Conservation (phyloP, 2,113 vertebrate genomes). For the Gnathochromis pfefferi region DNA sequence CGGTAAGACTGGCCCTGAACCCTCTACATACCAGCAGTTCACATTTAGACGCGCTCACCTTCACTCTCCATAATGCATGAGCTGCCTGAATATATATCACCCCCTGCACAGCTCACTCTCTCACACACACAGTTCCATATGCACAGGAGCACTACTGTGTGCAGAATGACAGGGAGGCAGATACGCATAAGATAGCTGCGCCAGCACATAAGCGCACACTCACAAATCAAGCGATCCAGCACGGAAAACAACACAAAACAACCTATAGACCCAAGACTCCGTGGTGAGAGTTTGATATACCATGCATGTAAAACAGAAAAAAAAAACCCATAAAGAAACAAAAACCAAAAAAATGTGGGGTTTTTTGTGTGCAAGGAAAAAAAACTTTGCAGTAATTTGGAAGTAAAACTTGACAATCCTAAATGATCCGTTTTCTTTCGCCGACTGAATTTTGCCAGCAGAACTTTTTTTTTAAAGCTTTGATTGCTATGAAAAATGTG, state of each 20-base stretch:
- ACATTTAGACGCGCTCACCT: constrained; percentile 62
- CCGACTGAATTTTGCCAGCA: not conserved
- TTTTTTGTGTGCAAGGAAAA: not conserved
- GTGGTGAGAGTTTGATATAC: not conserved
- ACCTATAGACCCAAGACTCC: not conserved
- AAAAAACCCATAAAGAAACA: not conserved
- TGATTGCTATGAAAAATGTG: constrained; percentile 23
- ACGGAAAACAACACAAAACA: not conserved
- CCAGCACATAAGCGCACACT: not conserved
- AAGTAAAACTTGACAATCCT: not conserved
- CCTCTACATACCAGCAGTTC: constrained; percentile 58
- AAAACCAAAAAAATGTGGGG: not conserved
- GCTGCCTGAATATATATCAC: constrained; percentile 57
- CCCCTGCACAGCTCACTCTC: constrained; percentile 12
- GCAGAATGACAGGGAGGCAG: not conserved
- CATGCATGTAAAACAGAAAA: not conserved
- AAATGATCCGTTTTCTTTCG: not conserved
- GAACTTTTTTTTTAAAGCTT: not conserved
- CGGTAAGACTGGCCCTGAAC: constrained; percentile 60
- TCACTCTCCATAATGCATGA: constrained; percentile 69
- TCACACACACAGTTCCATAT: not conserved
- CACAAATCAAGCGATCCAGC: not conserved
- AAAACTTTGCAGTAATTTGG: not conserved
- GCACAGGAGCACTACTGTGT: not conserved
- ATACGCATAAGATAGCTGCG: not conserved